Conservation (phyloP, 2,888 invertebrate species). For the Netelia melanura region DNA sequence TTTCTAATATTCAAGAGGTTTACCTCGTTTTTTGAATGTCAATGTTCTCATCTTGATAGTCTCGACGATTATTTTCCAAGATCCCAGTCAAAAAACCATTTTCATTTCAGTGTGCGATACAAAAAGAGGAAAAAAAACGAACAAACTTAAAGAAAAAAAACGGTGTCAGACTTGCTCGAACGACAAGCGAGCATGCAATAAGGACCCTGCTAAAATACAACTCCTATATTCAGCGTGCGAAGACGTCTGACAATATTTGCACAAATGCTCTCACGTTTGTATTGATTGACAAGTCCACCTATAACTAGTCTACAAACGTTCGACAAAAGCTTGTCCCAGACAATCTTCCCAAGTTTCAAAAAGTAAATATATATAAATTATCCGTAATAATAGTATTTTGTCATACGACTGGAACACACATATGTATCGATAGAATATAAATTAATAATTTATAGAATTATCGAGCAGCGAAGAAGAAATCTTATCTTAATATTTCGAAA, state of each 20-base stretch:
- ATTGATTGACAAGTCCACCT: constrained; percentile 19
- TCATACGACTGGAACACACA: no score
- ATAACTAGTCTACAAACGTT: constrained; percentile 5
- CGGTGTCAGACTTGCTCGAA: constrained; percentile 11
- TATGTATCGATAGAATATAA: neutral
- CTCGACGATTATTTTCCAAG: constrained; percentile 68
- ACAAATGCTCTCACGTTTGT: constrained; percentile 73
- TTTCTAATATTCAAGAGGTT: constrained; percentile 5
- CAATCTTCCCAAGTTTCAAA: neutral
- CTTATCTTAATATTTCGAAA: neutral
- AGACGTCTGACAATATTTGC: constrained; percentile 78
- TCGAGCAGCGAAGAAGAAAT: neutral
- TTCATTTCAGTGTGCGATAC: constrained; percentile 20
- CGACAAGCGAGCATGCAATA: constrained; percentile 27
- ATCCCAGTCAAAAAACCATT: constrained; percentile 72
- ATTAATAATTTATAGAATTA: neutral
- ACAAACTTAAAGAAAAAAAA: constrained; percentile 1
- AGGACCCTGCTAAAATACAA: constrained; percentile 10
- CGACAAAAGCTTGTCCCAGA: neutral
- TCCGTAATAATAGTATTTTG: neutral
- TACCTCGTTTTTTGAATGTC: constrained; percentile 73
- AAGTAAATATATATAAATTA: neutral
- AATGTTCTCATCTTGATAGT: constrained; percentile 73
- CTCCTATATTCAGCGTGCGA: constrained; percentile 31
- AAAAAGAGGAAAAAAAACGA: constrained; percentile 12